Evolutionary conservation across 1,140 invertebrate species (phyloP).

Genomic region (Littorina saxatilis): DNA sequence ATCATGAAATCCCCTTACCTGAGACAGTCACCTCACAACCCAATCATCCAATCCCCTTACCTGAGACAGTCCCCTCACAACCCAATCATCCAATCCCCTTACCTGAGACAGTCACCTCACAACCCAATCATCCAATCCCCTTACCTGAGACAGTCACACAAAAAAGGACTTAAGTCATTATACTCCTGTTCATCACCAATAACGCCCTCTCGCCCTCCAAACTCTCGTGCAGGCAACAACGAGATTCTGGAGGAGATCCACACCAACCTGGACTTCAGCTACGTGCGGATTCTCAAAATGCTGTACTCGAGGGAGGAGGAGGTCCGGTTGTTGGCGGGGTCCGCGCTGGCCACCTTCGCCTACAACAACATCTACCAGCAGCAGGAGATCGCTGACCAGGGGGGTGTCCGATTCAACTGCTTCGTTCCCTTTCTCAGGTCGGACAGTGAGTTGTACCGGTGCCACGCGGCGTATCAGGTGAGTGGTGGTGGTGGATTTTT

Average conservation of each 20-base stretch:
- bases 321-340: constrained; percentile 70
- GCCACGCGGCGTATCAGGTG: constrained; percentile 74
- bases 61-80: too few species aligned
- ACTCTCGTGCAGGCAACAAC: constrained; percentile 63
- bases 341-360: constrained; percentile 71
- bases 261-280: constrained; percentile 70
- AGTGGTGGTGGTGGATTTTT: too few species aligned
- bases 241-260: constrained; percentile 69
- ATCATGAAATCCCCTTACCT: too few species aligned
- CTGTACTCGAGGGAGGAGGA: constrained; percentile 66
- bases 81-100: too few species aligned
- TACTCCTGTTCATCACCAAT: too few species aligned
- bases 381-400: constrained; percentile 71
- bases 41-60: too few species aligned
- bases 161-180: too few species aligned
- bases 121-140: too few species aligned
- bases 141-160: too few species aligned
- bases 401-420: constrained; percentile 71
- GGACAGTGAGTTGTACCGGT: constrained; percentile 69
- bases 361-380: constrained; percentile 73
- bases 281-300: constrained; percentile 71
- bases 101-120: too few species aligned
- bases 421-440: constrained; percentile 72
- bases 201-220: too few species aligned
- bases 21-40: too few species aligned